Conservation (phyloP, 2,113 vertebrate genomes). For the Phyllostomus discolor region DNA sequence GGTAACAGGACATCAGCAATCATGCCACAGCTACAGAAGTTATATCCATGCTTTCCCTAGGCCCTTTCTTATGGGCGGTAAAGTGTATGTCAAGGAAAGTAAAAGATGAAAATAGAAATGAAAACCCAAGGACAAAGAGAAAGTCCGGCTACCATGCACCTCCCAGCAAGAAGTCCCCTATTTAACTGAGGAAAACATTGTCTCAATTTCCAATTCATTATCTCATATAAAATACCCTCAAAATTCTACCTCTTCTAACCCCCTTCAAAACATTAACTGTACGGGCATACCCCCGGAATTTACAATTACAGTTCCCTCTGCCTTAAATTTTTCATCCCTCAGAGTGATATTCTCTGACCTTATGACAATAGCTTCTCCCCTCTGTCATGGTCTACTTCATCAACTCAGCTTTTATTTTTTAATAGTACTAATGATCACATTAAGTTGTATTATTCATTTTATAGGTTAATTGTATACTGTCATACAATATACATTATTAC, state of each 20-base stretch:
- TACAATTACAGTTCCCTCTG: neutral
- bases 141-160: neutral
- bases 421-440: neutral
- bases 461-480: neutral
- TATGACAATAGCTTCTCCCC: neutral
- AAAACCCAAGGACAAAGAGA: neutral
- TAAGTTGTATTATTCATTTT: conserved; percentile 11
- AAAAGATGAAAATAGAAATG: neutral
- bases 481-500: no score
- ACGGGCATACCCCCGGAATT: neutral
- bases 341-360: neutral
- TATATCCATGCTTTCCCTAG: neutral
- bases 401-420: neutral
- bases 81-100: neutral
- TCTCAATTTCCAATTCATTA: neutral
- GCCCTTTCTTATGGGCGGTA: neutral
- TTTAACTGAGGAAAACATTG: neutral
- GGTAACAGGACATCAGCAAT: neutral
- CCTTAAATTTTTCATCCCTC: neutral
- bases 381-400: neutral
- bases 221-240: neutral
- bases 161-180: neutral
- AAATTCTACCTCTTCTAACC: neutral
- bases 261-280: conserved; percentile 8
- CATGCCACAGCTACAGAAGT: neutral